Base-by-base conservation (phyloP, 2,797 vertebrate genomes). In the Sparus aurata region DNA sequence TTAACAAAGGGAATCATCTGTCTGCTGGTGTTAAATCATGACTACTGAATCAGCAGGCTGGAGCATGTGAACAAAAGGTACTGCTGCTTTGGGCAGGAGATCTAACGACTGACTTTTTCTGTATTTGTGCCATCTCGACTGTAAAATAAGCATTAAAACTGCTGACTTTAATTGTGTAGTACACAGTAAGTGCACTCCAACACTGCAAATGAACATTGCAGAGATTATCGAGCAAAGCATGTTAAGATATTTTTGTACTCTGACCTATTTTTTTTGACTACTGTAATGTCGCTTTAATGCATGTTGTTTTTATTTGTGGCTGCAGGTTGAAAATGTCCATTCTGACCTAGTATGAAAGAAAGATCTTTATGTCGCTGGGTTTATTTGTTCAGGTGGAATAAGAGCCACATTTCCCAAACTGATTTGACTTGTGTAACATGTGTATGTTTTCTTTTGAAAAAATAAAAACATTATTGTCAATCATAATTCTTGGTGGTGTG, bases 211-310 rank as follows among this genome's bases (percentile, higher is more conserved):
- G 64, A 84, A 80, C 67, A 85, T 76, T 63, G 66, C 47, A 79
- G 49, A 87, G 18, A 67, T 75, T 38, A 80, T 59, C 2, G 0
- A 70, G 74, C 43, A 62, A 68, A 69, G 90, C 88, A 87, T 80
- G 85, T 68, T 57, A 43, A 59, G 30, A 54, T 92, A 82, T 92
- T 89, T 88, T 89, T 91, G 53, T 87, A 87, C 57, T 53, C 41
- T 77, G 61, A 68, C 27, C 1, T 75, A 52, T 59, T 75, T 69
- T 69, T 66, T 50, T 80, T 73, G 38, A 81, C 49, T 71, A 47
- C 17, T 74, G 73, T 80, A 69, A 65, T 73, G 5, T 73, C 43
- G 20, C 47, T 89, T 83, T 76, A 54, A 54, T 69, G 79, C 69
- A 72, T 60, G 53, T 71, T 85, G 58, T 86, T 87, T 90, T 86